phyloP scores from a whole-genome alignment of 1,140 invertebrate genomes.

The Drosophila nikananu region DNA sequence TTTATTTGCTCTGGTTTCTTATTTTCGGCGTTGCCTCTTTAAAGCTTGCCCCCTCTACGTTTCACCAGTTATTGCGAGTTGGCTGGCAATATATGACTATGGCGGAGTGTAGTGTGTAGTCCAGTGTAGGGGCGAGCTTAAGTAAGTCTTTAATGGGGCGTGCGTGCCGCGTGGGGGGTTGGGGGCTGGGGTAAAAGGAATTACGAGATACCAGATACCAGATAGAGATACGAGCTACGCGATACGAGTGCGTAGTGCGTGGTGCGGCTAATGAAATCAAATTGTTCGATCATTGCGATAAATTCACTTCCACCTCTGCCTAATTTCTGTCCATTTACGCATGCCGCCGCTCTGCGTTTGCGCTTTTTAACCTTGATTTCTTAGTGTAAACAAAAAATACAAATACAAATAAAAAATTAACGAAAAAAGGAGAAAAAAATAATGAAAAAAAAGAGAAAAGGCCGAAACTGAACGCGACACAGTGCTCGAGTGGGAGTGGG shows the following conservation, averaged over 20 bases:
- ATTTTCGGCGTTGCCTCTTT: conserved; percentile 44
- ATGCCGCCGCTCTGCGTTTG: conserved; percentile 52
- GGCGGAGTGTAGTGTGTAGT: conserved; percentile 1
- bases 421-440: conserved; percentile 27
- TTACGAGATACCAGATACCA: conserved; percentile 7
- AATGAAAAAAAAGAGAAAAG: conserved; percentile 22
- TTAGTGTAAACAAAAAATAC: conserved; percentile 75
- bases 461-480: conserved; percentile 22
- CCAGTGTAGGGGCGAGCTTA: conserved; percentile 29
- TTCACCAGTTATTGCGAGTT: conserved; percentile 2
- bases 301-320: conserved; percentile 75
- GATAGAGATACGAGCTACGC: conserved; percentile 5
- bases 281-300: conserved; percentile 78
- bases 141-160: conserved; percentile 46
- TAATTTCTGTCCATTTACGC: conserved; percentile 65
- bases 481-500: conserved; percentile 41
- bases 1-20: conserved; percentile 56
- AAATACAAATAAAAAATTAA: conserved; percentile 24
- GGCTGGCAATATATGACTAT: neutral
- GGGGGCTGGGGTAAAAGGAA: neutral
- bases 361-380: conserved; percentile 81
- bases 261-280: conserved; percentile 51
- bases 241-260: conserved; percentile 3
- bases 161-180: conserved; percentile 23
- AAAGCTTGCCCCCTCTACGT: conserved; percentile 22